Evolutionary conservation across 1,140 invertebrate genomes (phyloP), one percentile per base, ranked within the genome.

Genomic region (Mizuhopecten yessoensis): DNA sequence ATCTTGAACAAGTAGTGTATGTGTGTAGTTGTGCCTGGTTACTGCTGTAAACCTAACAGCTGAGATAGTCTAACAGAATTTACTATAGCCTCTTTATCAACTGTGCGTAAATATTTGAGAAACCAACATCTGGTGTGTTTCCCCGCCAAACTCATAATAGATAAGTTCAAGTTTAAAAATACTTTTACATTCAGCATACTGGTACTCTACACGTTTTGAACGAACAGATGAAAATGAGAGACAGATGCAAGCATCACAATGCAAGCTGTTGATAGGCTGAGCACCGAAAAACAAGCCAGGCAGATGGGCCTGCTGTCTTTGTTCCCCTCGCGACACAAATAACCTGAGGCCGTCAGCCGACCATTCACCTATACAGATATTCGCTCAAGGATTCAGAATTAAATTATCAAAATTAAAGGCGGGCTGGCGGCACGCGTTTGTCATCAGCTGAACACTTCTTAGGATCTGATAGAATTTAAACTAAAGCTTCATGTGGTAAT

Each of bases 1-100:
- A 45, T 45, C 42, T 45, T 45, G 42, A 45, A 45, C 42, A 45
- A 45, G 9, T 1, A 20, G 42, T 20, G 17, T 45, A 17, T 9
- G 17, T 45, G 42, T 45, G 17, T 29, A 23, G 45, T 15, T 49
- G 45, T 49, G 11, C 15, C 45, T 49, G 1, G 45, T 49, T 49
- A 49, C 23, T 17, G 13, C n/a, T 75, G 57, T 75, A 75, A 75
- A 29, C 23, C n/a, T 5, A 29, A 75, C 57, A 75, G 57, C n/a
- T 75, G 57, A 75, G 57, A 75, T 75, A 75, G 57, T n/a, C 17
- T n/a, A 29, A 17, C 42, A 45, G 9, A 45, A 45, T 29, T 75
- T 75, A 75, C 57, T 75, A 75, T 75, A 75, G 57, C n/a, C 57
- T 75, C 57, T 75, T 75, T 75, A 75, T 75, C 57, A 75, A 75